Conservation (phyloP, 2,888 invertebrate genomes). For the Dolichopus griseipennis region DNA sequence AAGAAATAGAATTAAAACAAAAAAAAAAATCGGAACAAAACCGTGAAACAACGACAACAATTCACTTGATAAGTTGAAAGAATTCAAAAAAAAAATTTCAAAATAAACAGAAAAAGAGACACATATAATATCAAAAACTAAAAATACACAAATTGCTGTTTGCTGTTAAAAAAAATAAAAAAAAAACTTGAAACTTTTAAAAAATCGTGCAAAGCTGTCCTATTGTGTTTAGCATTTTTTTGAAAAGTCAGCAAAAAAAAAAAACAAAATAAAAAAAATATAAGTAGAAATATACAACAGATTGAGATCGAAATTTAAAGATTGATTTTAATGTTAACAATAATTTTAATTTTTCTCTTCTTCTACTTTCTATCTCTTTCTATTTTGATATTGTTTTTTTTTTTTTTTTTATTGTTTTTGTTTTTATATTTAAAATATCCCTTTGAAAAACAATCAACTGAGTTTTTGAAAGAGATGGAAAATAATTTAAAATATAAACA, state of each 20-base stretch:
- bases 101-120: slow-evolving; percentile 1
- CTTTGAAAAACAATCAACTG: background rate
- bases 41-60: slow-evolving; percentile 4
- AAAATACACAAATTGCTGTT: background rate
- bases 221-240: slow-evolving; percentile 14
- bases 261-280: background rate
- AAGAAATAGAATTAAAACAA: background rate
- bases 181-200: slow-evolving; percentile 5
- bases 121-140: background rate
- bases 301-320: slow-evolving; percentile 15
- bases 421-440: background rate
- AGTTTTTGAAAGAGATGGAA: background rate
- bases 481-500: background rate
- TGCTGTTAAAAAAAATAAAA: background rate
- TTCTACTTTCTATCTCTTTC: background rate
- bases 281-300: background rate
- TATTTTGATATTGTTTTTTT: background rate
- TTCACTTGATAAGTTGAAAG: background rate
- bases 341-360: slow-evolving; percentile 2
- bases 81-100: background rate
- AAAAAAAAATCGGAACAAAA: background rate
- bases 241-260: background rate
- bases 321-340: slow-evolving; percentile 14
- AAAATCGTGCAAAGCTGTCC: slow-evolving; percentile 15
- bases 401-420: background rate